phyloP scores from a whole-genome alignment of 2,113 vertebrate species.

The Isurus oxyrinchus region DNA sequence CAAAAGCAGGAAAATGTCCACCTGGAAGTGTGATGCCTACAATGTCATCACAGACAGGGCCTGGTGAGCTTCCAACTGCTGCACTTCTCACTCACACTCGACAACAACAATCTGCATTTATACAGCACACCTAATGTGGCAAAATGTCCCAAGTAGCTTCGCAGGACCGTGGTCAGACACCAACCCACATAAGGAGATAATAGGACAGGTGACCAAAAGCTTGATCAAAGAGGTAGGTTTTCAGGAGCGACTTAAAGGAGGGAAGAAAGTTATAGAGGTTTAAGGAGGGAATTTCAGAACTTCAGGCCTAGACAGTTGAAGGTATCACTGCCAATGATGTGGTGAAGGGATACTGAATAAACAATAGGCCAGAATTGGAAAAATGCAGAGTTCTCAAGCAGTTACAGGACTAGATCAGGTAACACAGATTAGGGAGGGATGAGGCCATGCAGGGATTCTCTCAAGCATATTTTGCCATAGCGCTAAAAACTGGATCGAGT shows the following conservation, averaged over 20 bases:
- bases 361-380: neutral
- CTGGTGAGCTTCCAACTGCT: neutral
- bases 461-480: neutral
- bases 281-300: neutral
- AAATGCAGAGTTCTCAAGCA: neutral
- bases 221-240: neutral
- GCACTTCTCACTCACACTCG: neutral
- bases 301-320: neutral
- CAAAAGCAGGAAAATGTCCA: no score
- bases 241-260: neutral
- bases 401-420: neutral
- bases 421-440: neutral
- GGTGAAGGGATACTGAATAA: neutral
- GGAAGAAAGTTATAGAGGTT: neutral
- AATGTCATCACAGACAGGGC: neutral
- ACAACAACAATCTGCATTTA: neutral
- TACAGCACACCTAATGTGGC: neutral
- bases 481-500: neutral
- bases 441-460: neutral
- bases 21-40: neutral
- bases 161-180: neutral
- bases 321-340: neutral
- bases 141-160: neutral
- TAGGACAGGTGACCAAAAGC: neutral
- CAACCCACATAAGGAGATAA: neutral